Evolutionary conservation across 2,888 invertebrate species (phyloP), one percentile per base, ranked within the genome.

Genomic region (Diarsia mendica): DNA sequence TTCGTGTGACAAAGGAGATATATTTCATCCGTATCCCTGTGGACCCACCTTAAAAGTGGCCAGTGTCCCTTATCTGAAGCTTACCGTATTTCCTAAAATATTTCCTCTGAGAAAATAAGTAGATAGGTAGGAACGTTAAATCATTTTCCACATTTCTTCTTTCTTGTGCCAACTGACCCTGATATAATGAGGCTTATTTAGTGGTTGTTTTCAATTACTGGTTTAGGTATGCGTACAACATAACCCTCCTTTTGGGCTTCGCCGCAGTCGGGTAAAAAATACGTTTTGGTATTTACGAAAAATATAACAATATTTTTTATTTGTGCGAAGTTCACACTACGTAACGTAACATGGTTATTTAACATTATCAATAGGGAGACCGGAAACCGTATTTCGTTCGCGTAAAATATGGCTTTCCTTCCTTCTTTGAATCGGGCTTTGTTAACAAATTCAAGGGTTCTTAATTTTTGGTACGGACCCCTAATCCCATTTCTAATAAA

Each of bases 31-130:
- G 11, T 6, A n/a, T 67, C 79, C 63, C 71, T 64, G 49, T 39
- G 69, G 83, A 58, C 18, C 39, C 20, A 55, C 79, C 68, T 69
- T 69, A 77, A 82, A 84, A 82, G 66, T 83, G 48, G 60, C 68
- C 64, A 55, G 23, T 64, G 68, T 61, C 71, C 75, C 61, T 58
- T 75, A 72, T 64, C 60, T 69, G 55, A 64, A 61, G 67, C 66
- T 70, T 33, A 78, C 78, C 61, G 64, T 77, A 60, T 85, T 85
- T 70, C 58, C 69, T 82, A 55, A 72, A 72, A 49, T 33, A 76
- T 75, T 69, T 63, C 58, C 55, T 18, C 46, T 15, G 55, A 55
- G 51, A 80, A 68, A 66, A 49, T 55, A 67, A 67, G 18, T 69
- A 63, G 49, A 23, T 46, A 68, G 44, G 44, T 63, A 44, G n/a